These are phyloP conservation scores for Cryptomyrus ogoouensis DNA, from an alignment of 2,113 vertebrate species.

Conservation along the genomic window DNA sequence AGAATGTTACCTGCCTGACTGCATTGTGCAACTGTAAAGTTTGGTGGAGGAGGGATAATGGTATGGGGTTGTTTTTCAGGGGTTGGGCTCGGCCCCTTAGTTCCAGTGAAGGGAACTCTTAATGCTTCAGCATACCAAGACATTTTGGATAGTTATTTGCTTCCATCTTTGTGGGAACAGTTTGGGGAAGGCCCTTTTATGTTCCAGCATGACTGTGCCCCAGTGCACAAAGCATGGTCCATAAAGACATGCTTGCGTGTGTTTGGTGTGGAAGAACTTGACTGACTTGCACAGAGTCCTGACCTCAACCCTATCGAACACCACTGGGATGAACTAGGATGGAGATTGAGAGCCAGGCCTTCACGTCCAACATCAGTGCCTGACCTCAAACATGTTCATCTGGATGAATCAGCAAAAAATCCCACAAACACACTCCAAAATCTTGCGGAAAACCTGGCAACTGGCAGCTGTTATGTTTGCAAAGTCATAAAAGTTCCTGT, in stretches of 20 bases:
- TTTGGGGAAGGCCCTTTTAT: background rate
- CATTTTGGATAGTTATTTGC: background rate
- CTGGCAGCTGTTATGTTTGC: background rate
- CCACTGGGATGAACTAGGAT: background rate
- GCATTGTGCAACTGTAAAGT: background rate
- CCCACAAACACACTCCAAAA: background rate
- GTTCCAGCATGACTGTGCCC: background rate
- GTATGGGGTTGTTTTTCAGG: background rate
- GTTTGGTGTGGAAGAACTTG: background rate
- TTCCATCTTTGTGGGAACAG: background rate
- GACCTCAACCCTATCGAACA: background rate
- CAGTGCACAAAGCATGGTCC: background rate
- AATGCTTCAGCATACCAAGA: background rate
- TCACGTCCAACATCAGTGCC: background rate
- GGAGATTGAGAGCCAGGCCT: background rate
- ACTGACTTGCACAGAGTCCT: background rate
- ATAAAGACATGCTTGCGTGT: background rate
- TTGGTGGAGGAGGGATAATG: background rate
- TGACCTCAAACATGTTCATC: background rate
- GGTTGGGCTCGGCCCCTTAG: background rate
- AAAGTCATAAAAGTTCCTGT: background rate
- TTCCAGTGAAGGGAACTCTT: background rate
- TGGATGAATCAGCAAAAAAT: background rate
- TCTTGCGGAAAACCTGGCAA: background rate
- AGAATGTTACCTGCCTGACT: background rate